Percentiles rank a stretch among this genome's conserved stretches.
phyloP scores from a whole-genome alignment of 92 coral and sea anemone species.

The Phenganax marumi region DNA sequence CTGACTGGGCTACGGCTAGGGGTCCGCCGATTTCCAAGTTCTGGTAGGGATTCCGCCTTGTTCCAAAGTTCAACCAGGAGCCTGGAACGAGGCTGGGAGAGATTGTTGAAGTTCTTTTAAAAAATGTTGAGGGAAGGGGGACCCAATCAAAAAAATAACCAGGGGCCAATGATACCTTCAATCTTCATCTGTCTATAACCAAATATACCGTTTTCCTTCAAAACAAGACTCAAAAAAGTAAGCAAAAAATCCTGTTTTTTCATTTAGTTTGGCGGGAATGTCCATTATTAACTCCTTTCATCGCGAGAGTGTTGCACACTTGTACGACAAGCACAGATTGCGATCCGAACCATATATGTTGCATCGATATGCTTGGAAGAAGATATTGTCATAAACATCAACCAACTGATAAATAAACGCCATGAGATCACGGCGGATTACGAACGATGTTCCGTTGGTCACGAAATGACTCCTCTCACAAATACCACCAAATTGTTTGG shows the following conservation, averaged over 20 bases:
- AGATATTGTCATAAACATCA: conserved; percentile 73
- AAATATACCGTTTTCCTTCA: too few relatives aligned
- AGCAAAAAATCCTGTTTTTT: neutral
- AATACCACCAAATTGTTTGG: neutral
- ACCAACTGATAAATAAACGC: conserved; percentile 17
- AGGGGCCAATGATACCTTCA: too few relatives aligned
- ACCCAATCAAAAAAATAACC: too few relatives aligned
- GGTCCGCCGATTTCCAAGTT: too few relatives aligned
- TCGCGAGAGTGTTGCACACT: conserved; percentile 1
- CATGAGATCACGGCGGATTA: neutral
- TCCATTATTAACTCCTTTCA: conserved; percentile 32
- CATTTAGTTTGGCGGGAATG: conserved; percentile 43
- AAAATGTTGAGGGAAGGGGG: too few relatives aligned
- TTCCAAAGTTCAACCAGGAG: too few relatives aligned
- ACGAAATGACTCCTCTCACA: neutral
- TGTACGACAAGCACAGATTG: conserved; percentile 89
- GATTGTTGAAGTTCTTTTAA: too few relatives aligned
- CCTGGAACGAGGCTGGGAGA: too few relatives aligned
- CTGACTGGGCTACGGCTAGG: too few relatives aligned
- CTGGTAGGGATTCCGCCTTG: too few relatives aligned
- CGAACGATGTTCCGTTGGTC: neutral
- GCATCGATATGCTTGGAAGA: conserved; percentile 95
- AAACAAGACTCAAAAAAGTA: too few relatives aligned
- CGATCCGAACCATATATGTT: conserved; percentile 74
- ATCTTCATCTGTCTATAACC: too few relatives aligned